A percentile compares a stretch with the other conserved stretches of the same genome.
These are phyloP conservation scores for Troides oblongomaculatus DNA, from an alignment of 2,888 invertebrate species.

Conservation along the genomic window DNA sequence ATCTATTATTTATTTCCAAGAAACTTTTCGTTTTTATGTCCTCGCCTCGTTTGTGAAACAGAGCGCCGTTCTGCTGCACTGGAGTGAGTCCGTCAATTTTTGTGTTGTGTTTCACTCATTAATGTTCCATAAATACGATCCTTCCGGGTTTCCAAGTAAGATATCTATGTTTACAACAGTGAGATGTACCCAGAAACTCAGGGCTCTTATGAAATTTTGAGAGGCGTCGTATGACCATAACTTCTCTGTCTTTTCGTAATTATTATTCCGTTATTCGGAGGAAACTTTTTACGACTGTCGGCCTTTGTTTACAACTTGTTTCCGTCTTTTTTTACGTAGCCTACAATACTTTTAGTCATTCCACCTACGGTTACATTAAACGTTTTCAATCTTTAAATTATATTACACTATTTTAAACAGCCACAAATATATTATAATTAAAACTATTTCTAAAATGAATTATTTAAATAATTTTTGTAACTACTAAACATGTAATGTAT, in stretches of 20 bases:
- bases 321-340: slow-evolving; percentile 65
- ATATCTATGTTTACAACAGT: slow-evolving; percentile 50
- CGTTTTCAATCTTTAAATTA: too few species aligned
- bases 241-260: slow-evolving; percentile 43
- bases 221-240: slow-evolving; percentile 42
- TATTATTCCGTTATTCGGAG: slow-evolving; percentile 42
- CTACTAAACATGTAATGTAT: too few species aligned
- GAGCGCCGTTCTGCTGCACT: slow-evolving; percentile 48
- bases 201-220: slow-evolving; percentile 41
- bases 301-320: slow-evolving; percentile 73
- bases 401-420: too few species aligned
- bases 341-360: slow-evolving; percentile 48
- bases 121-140: slow-evolving; percentile 56
- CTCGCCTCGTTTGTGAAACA: slow-evolving; percentile 43
- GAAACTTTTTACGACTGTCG: slow-evolving; percentile 52
- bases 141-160: slow-evolving; percentile 61
- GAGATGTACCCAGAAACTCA: slow-evolving; percentile 45
- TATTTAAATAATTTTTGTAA: too few species aligned
- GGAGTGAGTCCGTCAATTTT: slow-evolving; percentile 51
- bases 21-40: slow-evolving; percentile 62
- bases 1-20: slow-evolving; percentile 72
- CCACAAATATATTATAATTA: too few species aligned
- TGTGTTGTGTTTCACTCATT: slow-evolving; percentile 60
- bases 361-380: neutral
- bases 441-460: too few species aligned